These are phyloP conservation scores for Leptocoma aspasia DNA, from an alignment of 2,113 vertebrate species.

Conservation along the genomic window DNA sequence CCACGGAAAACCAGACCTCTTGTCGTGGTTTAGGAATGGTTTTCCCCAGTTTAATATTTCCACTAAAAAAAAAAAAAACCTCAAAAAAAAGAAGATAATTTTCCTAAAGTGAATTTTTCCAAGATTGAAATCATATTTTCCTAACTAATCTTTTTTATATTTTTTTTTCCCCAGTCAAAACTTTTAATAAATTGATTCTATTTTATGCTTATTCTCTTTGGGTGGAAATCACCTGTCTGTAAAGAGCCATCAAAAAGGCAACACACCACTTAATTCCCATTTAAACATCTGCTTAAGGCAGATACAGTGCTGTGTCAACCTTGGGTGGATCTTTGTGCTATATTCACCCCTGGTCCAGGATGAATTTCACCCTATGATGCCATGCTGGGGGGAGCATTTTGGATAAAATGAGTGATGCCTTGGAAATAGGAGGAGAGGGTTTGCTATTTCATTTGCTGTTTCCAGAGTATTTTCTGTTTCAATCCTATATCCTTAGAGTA, in stretches of 20 bases:
- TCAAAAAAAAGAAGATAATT: neutral
- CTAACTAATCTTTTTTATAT: neutral
- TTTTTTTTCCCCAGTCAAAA: neutral
- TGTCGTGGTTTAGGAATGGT: neutral
- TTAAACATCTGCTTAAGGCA: neutral
- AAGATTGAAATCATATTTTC: neutral
- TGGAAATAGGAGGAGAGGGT: neutral
- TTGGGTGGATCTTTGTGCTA: neutral
- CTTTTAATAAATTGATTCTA: neutral
- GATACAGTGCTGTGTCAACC: neutral
- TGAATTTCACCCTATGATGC: neutral
- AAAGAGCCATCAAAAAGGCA: neutral
- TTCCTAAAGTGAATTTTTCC: neutral
- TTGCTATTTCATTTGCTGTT: neutral
- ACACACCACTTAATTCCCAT: neutral
- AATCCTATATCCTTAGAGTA: neutral
- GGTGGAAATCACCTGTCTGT: neutral
- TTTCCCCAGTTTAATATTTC: neutral
- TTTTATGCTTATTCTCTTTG: neutral
- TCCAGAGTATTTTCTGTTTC: neutral
- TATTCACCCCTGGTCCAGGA: neutral
- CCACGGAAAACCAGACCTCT: neutral
- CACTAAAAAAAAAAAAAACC: too few species aligned
- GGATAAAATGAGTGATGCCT: neutral
- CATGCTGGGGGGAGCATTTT: neutral